A percentile compares a stretch with the other conserved stretches of the same genome.
Evolutionary conservation across 2,888 invertebrate species (phyloP).

Genomic region (Nipponacmea schrenckii): DNA sequence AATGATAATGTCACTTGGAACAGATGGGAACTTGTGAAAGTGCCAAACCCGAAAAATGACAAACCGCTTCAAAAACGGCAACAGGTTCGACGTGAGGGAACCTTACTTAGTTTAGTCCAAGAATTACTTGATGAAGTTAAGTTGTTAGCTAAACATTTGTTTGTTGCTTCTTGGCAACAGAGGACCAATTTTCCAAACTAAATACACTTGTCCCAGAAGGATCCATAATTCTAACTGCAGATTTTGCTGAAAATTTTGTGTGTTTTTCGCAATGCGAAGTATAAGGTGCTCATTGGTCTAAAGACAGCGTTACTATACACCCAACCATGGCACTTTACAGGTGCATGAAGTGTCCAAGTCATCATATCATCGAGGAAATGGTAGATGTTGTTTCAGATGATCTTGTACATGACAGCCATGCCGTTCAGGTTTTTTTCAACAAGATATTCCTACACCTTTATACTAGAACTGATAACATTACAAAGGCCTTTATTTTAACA

Average conservation of each 20-base stretch:
- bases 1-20: background rate
- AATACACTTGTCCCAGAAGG: background rate
- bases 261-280: background rate
- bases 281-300: background rate
- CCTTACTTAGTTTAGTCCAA: background rate
- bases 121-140: background rate
- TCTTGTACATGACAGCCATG: background rate
- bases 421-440: background rate
- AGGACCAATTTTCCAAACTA: too few species aligned
- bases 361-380: background rate
- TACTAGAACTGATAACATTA: background rate
- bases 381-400: background rate
- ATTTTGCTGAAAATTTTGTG: background rate
- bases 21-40: background rate
- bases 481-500: background rate
- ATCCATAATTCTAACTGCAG: background rate
- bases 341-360: background rate
- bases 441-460: background rate
- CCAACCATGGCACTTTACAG: background rate
- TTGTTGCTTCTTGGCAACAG: constrained; percentile 2
- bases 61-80: background rate
- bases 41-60: background rate
- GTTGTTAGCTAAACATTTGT: background rate
- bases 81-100: background rate
- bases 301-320: background rate